Evolutionary conservation across 53 echinoderm and acorn worm species (phyloP).

Genomic region (Mesocentrotus franciscanus): DNA sequence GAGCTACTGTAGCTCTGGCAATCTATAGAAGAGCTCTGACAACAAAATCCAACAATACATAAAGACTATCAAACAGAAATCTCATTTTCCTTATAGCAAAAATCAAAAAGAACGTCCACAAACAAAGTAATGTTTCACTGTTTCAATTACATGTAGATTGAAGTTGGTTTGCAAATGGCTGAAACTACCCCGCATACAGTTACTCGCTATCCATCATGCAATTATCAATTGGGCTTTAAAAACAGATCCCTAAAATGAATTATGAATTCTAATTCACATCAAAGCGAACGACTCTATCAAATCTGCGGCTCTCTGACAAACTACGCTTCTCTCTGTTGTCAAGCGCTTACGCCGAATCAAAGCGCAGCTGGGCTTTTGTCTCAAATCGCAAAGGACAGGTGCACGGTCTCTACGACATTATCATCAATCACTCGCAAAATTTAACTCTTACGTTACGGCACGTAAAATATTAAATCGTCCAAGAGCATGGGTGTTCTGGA

Average conservation of each 20-base stretch:
- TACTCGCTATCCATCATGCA: neutral
- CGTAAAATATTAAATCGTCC: neutral
- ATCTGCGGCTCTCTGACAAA: neutral
- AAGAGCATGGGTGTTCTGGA: neutral
- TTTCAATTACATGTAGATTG: too few species aligned
- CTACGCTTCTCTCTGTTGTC: neutral
- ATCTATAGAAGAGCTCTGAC: too few species aligned
- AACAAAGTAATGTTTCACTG: too few species aligned
- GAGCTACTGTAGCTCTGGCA: too few species aligned
- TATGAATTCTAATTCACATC: neutral
- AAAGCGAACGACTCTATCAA: constrained; percentile 25
- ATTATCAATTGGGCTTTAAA: neutral
- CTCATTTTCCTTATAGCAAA: too few species aligned
- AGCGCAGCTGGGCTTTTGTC: constrained; percentile 10
- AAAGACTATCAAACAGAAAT: too few species aligned
- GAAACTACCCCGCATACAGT: neutral
- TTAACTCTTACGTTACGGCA: neutral
- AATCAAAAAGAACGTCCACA: too few species aligned
- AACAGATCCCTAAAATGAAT: constrained; percentile 8
- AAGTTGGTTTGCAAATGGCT: too few species aligned
- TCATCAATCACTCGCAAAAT: neutral
- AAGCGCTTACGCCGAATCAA: neutral
- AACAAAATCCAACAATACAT: too few species aligned
- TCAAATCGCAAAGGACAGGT: neutral
- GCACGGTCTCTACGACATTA: neutral